These are phyloP conservation scores for Glossosoma conforme DNA, from an alignment of 1,140 invertebrate species.

Conservation along the genomic window DNA sequence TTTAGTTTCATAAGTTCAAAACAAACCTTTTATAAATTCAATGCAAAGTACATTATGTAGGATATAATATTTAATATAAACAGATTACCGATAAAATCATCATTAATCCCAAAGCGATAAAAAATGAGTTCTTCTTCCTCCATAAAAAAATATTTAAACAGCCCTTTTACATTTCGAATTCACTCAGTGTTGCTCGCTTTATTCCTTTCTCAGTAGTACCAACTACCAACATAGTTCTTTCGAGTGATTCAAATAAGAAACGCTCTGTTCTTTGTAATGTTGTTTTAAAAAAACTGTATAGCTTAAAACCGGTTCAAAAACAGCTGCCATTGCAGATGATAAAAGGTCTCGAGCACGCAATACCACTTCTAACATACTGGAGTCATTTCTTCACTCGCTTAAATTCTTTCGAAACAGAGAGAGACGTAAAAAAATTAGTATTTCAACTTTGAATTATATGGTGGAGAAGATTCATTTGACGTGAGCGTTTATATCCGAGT, in stretches of 20 bases:
- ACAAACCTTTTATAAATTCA: no score
- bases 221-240: constrained; percentile 15
- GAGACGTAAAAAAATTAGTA: not conserved
- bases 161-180: no score
- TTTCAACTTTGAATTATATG: not conserved
- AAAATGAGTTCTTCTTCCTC: no score
- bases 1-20: no score
- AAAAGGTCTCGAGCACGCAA: not conserved
- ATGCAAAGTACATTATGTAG: no score
- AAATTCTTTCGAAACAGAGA: not conserved
- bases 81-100: no score
- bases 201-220: constrained; percentile 11
- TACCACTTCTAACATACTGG: not conserved
- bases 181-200: no score
- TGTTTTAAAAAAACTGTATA: constrained; percentile 24
- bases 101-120: no score
- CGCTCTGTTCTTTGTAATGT: constrained; percentile 20
- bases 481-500: constrained; percentile 4
- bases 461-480: not conserved
- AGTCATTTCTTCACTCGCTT: not conserved
- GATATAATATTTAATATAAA: no score
- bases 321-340: constrained; percentile 8
- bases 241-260: constrained; percentile 13
- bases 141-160: no score
- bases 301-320: constrained; percentile 31